Conservation (phyloP, 2,797 vertebrate species). For the Acanthurus tractus region DNA sequence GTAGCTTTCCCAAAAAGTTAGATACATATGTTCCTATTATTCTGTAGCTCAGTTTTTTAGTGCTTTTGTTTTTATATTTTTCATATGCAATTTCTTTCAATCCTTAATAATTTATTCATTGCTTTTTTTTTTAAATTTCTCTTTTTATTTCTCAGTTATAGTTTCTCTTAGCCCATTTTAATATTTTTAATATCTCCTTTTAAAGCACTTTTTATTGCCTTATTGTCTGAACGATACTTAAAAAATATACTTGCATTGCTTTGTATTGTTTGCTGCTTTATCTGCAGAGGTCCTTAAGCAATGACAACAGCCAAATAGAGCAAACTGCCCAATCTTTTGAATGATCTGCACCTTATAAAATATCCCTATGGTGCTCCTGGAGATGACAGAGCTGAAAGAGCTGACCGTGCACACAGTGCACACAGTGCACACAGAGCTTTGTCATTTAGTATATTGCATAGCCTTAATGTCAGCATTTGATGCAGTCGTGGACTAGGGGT, state of each 20-base stretch:
- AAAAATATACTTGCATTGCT: conserved; percentile 1
- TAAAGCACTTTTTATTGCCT: too few species aligned
- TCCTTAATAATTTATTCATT: too few species aligned
- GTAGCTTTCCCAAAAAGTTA: too few species aligned
- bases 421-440: neutral
- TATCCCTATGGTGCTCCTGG: neutral
- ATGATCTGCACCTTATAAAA: conserved; percentile 11
- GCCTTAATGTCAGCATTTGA: neutral
- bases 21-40: too few species aligned
- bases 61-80: too few species aligned
- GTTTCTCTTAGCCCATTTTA: too few species aligned
- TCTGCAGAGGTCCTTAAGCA: conserved; percentile 47
- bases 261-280: conserved; percentile 31
- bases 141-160: too few species aligned
- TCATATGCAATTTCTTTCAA: too few species aligned
- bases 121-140: too few species aligned
- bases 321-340: conserved; percentile 26
- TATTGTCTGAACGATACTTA: too few species aligned
- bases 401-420: neutral
- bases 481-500: neutral
- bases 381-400: conserved; percentile 7
- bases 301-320: conserved; percentile 45
- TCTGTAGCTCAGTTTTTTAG: too few species aligned
- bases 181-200: too few species aligned
- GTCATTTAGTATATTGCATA: neutral